phyloP scores from a whole-genome alignment of 2,797 vertebrate species.

The Lepilemur ruficaudatus region DNA sequence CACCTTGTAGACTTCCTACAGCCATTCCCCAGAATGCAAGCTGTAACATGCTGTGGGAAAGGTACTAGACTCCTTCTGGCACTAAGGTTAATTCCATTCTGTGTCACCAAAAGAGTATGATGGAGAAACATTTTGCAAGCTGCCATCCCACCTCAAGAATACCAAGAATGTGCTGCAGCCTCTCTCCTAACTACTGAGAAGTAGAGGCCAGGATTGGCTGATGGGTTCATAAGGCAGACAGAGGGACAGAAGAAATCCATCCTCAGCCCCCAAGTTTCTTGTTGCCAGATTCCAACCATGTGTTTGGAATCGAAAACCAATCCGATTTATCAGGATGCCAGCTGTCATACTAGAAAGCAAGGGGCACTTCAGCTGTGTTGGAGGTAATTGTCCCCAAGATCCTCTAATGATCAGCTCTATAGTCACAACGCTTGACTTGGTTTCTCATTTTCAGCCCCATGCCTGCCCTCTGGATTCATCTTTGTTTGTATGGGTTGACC shows the following conservation, averaged over 20 bases:
- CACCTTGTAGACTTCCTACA: background rate
- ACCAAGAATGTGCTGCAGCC: background rate
- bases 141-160: background rate
- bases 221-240: background rate
- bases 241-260: background rate
- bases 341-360: background rate
- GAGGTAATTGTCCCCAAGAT: background rate
- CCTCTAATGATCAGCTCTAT: background rate
- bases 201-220: background rate
- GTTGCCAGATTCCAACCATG: background rate
- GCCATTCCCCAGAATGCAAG: background rate
- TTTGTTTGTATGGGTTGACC: background rate
- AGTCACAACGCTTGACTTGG: background rate
- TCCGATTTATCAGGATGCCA: constrained; percentile 10
- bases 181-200: background rate
- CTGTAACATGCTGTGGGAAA: background rate
- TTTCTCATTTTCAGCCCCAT: background rate
- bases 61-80: background rate
- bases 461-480: background rate
- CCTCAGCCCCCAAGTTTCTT: background rate
- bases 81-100: background rate
- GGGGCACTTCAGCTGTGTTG: background rate
- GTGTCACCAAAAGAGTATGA: background rate
- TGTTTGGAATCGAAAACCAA: constrained; percentile 18
- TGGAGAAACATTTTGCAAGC: background rate